Base-by-base conservation (phyloP, 1,140 invertebrate species). In the Orussus abietinus region DNA sequence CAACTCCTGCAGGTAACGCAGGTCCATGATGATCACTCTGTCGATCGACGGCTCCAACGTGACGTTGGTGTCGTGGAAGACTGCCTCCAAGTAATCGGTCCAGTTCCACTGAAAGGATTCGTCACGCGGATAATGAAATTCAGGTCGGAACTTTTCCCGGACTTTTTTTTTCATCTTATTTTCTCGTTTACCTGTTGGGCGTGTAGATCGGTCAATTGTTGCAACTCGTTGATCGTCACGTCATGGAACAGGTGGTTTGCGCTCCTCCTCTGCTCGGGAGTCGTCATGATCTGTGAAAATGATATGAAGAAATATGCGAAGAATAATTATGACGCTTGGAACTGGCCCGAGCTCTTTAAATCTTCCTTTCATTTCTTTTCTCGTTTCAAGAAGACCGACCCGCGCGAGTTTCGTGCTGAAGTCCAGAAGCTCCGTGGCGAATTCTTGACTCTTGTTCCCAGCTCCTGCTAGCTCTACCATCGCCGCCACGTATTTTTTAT, bases 171-270 rank as follows among this genome's bases (percentile, higher is more conserved):
- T n/a, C n/a, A n/a, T n/a, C n/a, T n/a, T n/a, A n/a, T n/a, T 34
- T 34, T 34, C 20, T 13, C 7, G 2, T 34, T 32, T 55, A 66
- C 64, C 65, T 49, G 75, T 64, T 36, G 69, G 62, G 33, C 74
- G 57, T 42, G 45, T 43, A 46, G 64, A 69, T 61, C 80, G 57
- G 62, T 77, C 42, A 59, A 63, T 45, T 68, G 55, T 42, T 72
- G 71, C 13, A 90, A 69, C 21, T 87, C 79, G 15, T 69, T 59
- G 1, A 89, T 72, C 10, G 75, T 83, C 41, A 86, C 81, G 53
- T 85, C 85, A 60, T 89, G 81, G 61, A 89, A 87, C 13, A 85
- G 62, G 45, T 83, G 79, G 30, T 82, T 81, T 12, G 79, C 78
- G 54, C 87, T 84, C 45, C 84, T 66, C 12, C 84, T 69, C 15